Base-by-base conservation (phyloP, 2,888 invertebrate genomes). In the Himalopsyche anomala region DNA sequence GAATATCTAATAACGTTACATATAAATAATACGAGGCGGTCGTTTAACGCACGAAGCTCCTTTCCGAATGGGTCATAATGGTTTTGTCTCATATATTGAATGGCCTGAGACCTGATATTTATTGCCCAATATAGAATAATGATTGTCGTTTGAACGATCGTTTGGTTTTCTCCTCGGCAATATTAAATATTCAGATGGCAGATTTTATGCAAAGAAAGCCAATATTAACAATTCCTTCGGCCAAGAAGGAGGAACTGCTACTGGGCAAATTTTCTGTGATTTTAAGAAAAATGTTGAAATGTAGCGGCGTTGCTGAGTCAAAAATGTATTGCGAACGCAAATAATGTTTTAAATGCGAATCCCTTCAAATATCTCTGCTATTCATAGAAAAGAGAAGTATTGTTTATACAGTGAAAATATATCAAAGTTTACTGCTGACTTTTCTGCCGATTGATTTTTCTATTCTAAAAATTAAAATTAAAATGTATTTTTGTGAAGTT, bases 31-130 rank as follows among this genome's bases (percentile, higher is more conserved):
- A 74, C 74, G 38, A 74, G 74, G 12, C 15, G 36, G 84, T 84
- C 82, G 87, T 84, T 85, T 84, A 82, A 84, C 85, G 87, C 83
- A 81, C 56, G 51, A 82, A 69, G 81, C 56, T 81, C 55, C 74
- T 56, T 85, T 82, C 51, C 55, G 82, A 81, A 80, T 51, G 81
- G 84, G 19, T 28, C 81, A 69, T 81, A 85, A 62, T 84, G 86
- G 80, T 84, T 84, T 87, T 87, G 85, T 85, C 87, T 85, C 84
- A 80, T 85, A 85, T 85, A 85, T 85, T 85, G 84, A 82, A 84
- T 55, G 74, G 84, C 82, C 45, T 74, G 55, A 82, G 40, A 40
- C 38, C 62, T 74, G 80, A 85, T 87, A 85, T 87, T 87, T 84
- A 85, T 84, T 55, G 82, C 55, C 82, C 51, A 74, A 84, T 85